phyloP scores from a whole-genome alignment of 1,140 invertebrate genomes.

The Sycophaga agraensis region DNA sequence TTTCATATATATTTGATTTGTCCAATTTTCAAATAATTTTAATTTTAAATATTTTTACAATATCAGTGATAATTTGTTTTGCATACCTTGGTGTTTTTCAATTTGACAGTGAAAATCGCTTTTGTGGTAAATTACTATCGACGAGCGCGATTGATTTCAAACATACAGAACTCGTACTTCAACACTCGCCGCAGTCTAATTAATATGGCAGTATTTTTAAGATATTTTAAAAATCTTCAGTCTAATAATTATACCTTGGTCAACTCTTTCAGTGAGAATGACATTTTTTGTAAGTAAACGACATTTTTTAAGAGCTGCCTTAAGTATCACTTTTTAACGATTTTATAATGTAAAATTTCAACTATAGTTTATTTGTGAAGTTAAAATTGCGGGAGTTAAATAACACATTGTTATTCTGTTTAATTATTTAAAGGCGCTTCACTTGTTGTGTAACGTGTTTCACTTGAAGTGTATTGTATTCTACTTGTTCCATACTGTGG shows the following conservation, averaged over 20 bases:
- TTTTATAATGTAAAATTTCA: slow-evolving; percentile 21
- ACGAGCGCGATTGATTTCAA: not conserved
- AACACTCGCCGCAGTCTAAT: slow-evolving; percentile 36
- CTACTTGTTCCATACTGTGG: too few relatives aligned
- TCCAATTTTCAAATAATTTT: too few relatives aligned
- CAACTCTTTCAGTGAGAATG: slow-evolving; percentile 32
- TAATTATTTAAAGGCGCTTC: too few relatives aligned
- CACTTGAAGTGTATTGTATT: too few relatives aligned
- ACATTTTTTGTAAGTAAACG: slow-evolving; percentile 21
- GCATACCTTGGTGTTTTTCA: too few relatives aligned
- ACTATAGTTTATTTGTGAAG: slow-evolving; percentile 16
- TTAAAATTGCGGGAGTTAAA: slow-evolving; percentile 8
- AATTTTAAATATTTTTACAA: not conserved
- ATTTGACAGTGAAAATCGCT: too few relatives aligned
- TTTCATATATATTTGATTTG: too few relatives aligned
- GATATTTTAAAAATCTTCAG: slow-evolving; percentile 36
- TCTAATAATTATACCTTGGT: slow-evolving; percentile 34
- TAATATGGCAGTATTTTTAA: slow-evolving; percentile 46
- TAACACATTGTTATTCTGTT: not conserved
- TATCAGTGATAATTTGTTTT: too few relatives aligned
- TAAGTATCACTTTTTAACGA: slow-evolving; percentile 13
- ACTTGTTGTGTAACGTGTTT: too few relatives aligned
- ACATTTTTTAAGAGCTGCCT: slow-evolving; percentile 12
- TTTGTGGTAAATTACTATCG: not conserved
- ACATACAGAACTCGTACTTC: not conserved